Evolutionary conservation across 2,888 invertebrate genomes (phyloP).

Genomic region (Graphium colonna): DNA sequence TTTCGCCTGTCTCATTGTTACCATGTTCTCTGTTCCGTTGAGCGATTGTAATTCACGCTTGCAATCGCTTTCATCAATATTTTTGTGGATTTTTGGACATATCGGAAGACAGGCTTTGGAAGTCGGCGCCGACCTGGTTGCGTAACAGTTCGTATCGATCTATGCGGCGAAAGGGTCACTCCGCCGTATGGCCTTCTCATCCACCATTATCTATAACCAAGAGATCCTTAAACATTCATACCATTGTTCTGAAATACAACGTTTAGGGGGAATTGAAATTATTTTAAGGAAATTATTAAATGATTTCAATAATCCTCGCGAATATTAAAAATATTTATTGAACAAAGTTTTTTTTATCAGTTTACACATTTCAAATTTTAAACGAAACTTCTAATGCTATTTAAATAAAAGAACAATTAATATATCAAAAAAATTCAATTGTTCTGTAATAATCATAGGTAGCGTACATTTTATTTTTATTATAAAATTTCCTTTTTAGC

Average conservation of each 20-base stretch:
- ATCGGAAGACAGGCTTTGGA: conserved; percentile 31
- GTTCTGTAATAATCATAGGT: too few relatives aligned
- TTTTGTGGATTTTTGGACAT: neutral
- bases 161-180: conserved; percentile 59
- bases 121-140: conserved; percentile 67
- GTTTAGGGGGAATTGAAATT: too few relatives aligned
- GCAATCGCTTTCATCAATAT: conserved; percentile 4
- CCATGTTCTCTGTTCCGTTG: conserved; percentile 14
- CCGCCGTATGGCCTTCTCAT: conserved; percentile 46
- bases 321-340: too few relatives aligned
- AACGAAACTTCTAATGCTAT: neutral
- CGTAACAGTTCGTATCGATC: conserved; percentile 76
- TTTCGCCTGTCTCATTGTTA: conserved; percentile 17
- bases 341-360: too few relatives aligned
- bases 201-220: conserved; percentile 44
- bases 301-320: too few relatives aligned
- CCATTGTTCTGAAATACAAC: too few relatives aligned
- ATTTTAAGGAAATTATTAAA: too few relatives aligned
- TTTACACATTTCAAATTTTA: too few relatives aligned
- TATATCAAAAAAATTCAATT: too few relatives aligned
- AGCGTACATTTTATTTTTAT: too few relatives aligned
- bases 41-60: conserved; percentile 2
- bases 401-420: neutral
- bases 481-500: too few relatives aligned
- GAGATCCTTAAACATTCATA: conserved; percentile 26